phyloP scores from a whole-genome alignment of 1,140 invertebrate genomes.

The Myzus persicae region DNA sequence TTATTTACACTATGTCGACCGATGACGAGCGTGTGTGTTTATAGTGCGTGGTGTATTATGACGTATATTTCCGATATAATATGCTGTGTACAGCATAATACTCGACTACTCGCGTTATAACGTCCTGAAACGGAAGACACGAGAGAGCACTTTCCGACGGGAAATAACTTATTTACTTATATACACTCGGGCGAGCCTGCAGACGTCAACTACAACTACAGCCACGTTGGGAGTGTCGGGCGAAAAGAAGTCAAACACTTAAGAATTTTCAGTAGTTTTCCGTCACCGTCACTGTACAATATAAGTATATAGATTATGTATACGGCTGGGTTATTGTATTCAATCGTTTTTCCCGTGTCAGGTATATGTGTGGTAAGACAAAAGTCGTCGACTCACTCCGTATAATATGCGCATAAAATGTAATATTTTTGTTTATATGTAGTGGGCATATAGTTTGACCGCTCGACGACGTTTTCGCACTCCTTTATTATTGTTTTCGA shows the following conservation, averaged over 20 bases:
- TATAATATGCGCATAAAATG: background rate
- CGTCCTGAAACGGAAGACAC: background rate
- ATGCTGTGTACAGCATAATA: background rate
- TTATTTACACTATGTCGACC: background rate
- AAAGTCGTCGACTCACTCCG: background rate
- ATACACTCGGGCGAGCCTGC: background rate
- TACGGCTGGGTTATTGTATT: background rate
- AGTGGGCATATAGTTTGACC: background rate
- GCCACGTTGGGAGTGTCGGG: background rate
- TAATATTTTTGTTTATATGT: background rate
- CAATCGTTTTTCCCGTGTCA: background rate
- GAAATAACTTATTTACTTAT: slow-evolving; percentile 38
- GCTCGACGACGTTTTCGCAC: background rate
- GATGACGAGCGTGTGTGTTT: background rate
- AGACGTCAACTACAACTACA: background rate
- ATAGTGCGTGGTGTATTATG: background rate
- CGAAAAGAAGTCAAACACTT: background rate
- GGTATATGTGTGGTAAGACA: too few relatives aligned
- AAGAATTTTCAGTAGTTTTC: slow-evolving; percentile 3
- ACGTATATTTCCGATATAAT: background rate
- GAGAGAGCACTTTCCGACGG: background rate
- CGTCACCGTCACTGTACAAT: too few relatives aligned
- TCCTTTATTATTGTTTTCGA: background rate
- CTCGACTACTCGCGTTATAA: background rate
- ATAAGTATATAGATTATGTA: background rate